A percentile compares a stretch with the other conserved stretches of the same genome.
Evolutionary conservation across 2,888 invertebrate species (phyloP).

Genomic region (Teleiodes luculella): DNA sequence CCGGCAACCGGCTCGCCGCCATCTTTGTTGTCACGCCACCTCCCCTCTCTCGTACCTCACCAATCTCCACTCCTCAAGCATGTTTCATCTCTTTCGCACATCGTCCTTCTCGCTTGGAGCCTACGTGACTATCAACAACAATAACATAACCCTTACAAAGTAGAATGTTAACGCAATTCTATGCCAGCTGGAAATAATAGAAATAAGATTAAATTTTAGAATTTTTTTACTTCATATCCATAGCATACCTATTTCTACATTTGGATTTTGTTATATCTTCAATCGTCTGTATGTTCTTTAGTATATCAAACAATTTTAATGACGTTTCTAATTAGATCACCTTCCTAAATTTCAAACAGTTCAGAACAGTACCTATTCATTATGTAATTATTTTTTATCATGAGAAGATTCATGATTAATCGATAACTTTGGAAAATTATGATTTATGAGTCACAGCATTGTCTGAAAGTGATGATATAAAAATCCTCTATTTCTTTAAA

Average conservation of each 20-base stretch:
- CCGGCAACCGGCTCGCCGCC: constrained; percentile 70
- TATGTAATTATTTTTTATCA: too few relatives aligned
- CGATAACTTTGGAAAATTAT: too few relatives aligned
- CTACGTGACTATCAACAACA: constrained; percentile 76
- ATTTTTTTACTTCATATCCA: constrained; percentile 28
- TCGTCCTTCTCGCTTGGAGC: constrained; percentile 50
- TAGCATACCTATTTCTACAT: constrained; percentile 31
- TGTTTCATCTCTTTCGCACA: constrained; percentile 37
- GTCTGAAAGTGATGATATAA: too few relatives aligned
- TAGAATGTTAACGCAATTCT: constrained; percentile 34
- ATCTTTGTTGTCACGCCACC: constrained; percentile 76
- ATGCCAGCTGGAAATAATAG: constrained; percentile 14
- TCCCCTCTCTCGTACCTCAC: constrained; percentile 46
- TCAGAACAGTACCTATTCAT: too few relatives aligned
- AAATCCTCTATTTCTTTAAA: too few relatives aligned
- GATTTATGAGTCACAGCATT: neutral
- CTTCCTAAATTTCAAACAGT: too few relatives aligned
- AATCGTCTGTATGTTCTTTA: too few relatives aligned
- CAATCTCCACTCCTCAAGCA: constrained; percentile 32
- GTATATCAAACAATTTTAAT: too few relatives aligned
- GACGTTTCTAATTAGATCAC: too few relatives aligned
- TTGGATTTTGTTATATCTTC: constrained; percentile 32
- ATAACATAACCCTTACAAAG: constrained; percentile 59
- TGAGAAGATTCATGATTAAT: too few relatives aligned
- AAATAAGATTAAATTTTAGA: constrained; percentile 27